A percentile compares a stretch with the other conserved stretches of the same genome.
These are phyloP conservation scores for Callospermophilus lateralis DNA, from an alignment of 2,113 vertebrate species.

Conservation along the genomic window DNA sequence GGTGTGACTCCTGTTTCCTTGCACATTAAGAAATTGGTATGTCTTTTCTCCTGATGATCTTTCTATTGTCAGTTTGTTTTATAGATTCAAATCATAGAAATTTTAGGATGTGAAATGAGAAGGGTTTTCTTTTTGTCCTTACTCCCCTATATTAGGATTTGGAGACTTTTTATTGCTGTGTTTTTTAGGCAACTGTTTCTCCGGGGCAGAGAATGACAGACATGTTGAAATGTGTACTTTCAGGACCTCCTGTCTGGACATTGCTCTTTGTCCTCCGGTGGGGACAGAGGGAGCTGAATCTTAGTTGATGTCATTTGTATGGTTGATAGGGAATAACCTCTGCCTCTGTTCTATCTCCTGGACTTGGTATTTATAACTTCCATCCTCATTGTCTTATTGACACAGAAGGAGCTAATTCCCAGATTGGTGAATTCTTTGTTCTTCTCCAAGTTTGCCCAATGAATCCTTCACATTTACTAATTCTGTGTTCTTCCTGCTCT, in stretches of 20 bases:
- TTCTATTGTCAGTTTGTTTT: background rate
- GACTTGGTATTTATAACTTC: background rate
- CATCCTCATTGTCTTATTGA: background rate
- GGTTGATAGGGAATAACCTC: background rate
- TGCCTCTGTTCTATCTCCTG: background rate
- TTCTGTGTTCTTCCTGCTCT: background rate
- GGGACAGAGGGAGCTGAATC: background rate
- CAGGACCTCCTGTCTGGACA: background rate
- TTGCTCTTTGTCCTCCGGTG: background rate
- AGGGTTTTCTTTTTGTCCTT: background rate
- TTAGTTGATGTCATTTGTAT: background rate
- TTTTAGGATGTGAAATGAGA: background rate
- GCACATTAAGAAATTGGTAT: background rate
- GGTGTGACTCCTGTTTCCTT: background rate
- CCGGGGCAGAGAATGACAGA: background rate
- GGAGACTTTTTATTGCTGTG: slow-evolving; percentile 6
- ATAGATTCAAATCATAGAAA: background rate
- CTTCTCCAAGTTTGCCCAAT: background rate
- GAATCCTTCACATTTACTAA: background rate
- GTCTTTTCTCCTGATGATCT: background rate
- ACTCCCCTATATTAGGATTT: background rate
- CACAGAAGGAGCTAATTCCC: background rate
- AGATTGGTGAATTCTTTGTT: background rate
- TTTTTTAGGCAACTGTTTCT: background rate
- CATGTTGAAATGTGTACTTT: background rate